Conservation (phyloP, 2,797 vertebrate species). For the Pygocentrus nattereri region DNA sequence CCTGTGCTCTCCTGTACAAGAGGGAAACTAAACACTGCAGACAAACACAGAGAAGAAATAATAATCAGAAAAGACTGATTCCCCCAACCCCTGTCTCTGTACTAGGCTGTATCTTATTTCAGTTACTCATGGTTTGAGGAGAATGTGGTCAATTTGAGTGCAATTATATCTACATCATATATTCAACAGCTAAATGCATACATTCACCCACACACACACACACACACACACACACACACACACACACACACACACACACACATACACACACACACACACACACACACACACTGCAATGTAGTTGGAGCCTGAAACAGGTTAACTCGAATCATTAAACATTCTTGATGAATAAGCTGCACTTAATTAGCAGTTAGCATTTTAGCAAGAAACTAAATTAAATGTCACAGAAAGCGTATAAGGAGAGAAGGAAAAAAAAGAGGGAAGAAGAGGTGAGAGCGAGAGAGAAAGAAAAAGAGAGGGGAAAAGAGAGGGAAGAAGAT, state of each 20-base stretch:
- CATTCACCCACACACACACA: background rate
- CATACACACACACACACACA: background rate
- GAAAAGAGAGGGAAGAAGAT: background rate
- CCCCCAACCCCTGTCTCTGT: background rate
- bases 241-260: background rate
- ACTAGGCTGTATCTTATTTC: background rate
- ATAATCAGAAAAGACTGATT: background rate
- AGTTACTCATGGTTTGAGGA: background rate
- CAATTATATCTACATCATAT: background rate
- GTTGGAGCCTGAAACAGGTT: constrained; percentile 1
- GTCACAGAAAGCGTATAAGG: background rate
- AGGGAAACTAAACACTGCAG: background rate
- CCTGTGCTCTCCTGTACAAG: too few species aligned
- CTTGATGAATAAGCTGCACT: constrained; percentile 9
- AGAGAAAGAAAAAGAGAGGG: background rate
- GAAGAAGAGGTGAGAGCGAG: background rate
- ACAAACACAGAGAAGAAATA: background rate
- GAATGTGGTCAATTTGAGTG: background rate
- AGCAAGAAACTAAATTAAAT: constrained; percentile 10
- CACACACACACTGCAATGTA: background rate
- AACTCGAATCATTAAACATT: constrained; percentile 7
- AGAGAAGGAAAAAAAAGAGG: background rate
- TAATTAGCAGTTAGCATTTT: constrained; percentile 28
- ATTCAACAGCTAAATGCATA: background rate
- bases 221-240: background rate